Evolutionary conservation across 2,113 vertebrate species (phyloP), one percentile per base, ranked within the genome.

Genomic region (Petrocephalus zakoni): DNA sequence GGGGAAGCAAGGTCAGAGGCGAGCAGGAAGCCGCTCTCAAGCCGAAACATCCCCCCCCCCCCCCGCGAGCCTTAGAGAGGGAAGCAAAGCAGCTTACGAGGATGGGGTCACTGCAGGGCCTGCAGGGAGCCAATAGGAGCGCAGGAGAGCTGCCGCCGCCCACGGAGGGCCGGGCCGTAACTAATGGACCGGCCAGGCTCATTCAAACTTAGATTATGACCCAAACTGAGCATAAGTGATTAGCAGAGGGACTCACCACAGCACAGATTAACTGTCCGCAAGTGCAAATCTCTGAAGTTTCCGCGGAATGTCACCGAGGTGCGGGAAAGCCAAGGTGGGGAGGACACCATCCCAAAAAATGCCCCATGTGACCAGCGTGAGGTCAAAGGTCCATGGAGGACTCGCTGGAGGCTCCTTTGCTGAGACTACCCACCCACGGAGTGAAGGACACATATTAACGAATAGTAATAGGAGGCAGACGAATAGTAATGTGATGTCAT

Each of bases 191-290:
- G 90, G 90, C 81, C 78, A 90, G 91, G 89, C 93, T 78, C 90
- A 92, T 93, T 89, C 91, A 93, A 93, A 90, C 92, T 94, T 92
- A 92, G 91, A 92, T 88, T 53, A 52, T 88, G 90, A 91, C 90
- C 92, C 87, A 88, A 89, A 58, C 89, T 90, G 83, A 86, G 87
- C 89, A 92, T 92, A 92, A 94, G 93, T 90, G 93, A 94, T 94
- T 92, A 92, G 91, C 89, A 92, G 89, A 87, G 78, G 89, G 84
- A 46, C 91, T 87, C 88, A 17, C 11, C n/a, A 83, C 19, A 17
- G 84, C 25, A 17, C 29, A 19, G 49, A 29, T 17, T 29, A 53
- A 5, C 75, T 11, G 4, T 81, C 49, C 49, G 0, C 22, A 29
- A 52, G 47, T 25, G 21, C 4, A 25, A 52, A 22, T 29, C 49